Conservation (phyloP, 1,140 invertebrate genomes). For the Orussus abietinus region DNA sequence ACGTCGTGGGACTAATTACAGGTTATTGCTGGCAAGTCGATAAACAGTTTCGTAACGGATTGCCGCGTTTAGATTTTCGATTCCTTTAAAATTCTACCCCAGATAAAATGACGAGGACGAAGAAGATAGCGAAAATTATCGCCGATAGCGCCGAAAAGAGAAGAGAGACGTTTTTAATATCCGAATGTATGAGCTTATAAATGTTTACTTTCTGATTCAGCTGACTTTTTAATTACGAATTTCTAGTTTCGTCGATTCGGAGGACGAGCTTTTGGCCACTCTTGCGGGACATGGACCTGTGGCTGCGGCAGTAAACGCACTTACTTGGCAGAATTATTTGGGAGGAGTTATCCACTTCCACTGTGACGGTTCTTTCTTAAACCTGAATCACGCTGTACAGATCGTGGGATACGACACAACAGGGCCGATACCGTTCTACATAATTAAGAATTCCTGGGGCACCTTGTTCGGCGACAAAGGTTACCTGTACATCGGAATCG, state of each 20-base stretch:
- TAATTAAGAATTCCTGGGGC: slow-evolving; percentile 86
- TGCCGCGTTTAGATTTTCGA: no score
- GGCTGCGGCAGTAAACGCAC: slow-evolving; percentile 75
- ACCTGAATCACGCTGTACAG: slow-evolving; percentile 80
- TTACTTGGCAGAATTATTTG: slow-evolving; percentile 84
- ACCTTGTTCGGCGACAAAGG: slow-evolving; percentile 70
- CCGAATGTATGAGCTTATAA: no score
- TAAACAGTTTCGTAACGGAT: no score
- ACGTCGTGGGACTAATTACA: no score
- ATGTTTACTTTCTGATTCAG: background rate
- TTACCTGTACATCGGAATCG: slow-evolving; percentile 74
- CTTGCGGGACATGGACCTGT: slow-evolving; percentile 72
- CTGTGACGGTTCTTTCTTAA: slow-evolving; percentile 61
- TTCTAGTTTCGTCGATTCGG: slow-evolving; percentile 62
- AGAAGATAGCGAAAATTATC: no score
- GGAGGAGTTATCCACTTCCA: slow-evolving; percentile 82
- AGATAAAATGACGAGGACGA: no score
- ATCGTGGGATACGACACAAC: slow-evolving; percentile 80
- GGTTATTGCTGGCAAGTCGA: no score
- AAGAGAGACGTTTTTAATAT: no score
- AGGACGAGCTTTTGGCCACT: slow-evolving; percentile 62
- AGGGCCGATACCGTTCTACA: slow-evolving; percentile 73
- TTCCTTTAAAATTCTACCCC: no score
- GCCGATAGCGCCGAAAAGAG: no score
- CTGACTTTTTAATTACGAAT: slow-evolving; percentile 9